Evolutionary conservation across 1,140 invertebrate genomes (phyloP).

Genomic region (Trichoplusia ni): DNA sequence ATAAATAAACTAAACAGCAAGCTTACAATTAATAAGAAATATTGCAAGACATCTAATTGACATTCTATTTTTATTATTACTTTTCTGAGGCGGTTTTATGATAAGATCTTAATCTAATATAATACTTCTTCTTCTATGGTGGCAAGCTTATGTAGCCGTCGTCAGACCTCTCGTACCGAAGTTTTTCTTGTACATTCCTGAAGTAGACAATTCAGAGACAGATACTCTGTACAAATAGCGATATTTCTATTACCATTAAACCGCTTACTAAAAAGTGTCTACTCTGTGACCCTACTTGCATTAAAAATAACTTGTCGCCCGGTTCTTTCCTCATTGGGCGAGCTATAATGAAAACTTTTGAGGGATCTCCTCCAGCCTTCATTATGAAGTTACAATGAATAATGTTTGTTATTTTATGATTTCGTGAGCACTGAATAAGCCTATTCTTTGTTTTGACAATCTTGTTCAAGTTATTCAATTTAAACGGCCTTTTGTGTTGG

Average conservation of each 20-base stretch:
- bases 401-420: conserved; percentile 33
- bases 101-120: no score
- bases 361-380: conserved; percentile 22
- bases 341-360: conserved; percentile 35
- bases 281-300: conserved; percentile 3
- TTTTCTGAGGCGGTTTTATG: no score
- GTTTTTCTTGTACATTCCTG: no score
- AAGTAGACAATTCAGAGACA: no score
- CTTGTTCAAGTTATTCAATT: conserved; percentile 20
- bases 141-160: no score
- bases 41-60: no score
- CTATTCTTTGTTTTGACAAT: conserved; percentile 16
- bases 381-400: conserved; percentile 32
- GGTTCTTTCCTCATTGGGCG: conserved; percentile 31
- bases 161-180: no score
- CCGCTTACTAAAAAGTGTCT: neutral
- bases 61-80: no score
- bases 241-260: neutral
- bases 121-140: no score
- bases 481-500: conserved; percentile 6
- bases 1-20: no score
- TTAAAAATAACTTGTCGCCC: conserved; percentile 37
- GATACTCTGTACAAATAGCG: no score
- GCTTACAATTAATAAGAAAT: no score
- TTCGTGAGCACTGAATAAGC: conserved; percentile 21